A percentile compares a stretch with the other conserved stretches of the same genome.
These are phyloP conservation scores for Myotis pilosus DNA, from an alignment of 2,797 vertebrate genomes.

Conservation along the genomic window DNA sequence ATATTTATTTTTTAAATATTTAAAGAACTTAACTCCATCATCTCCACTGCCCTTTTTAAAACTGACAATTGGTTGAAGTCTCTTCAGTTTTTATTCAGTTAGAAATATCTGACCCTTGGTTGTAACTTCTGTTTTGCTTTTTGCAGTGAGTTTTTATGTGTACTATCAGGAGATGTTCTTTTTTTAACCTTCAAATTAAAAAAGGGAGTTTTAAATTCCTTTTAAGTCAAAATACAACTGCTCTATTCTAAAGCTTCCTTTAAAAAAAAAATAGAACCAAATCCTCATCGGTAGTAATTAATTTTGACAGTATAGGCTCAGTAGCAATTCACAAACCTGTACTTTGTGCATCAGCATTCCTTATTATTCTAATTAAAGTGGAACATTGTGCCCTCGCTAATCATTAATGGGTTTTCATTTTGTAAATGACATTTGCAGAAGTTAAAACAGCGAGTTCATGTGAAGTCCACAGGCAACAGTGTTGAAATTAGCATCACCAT, in stretches of 20 bases:
- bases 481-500: constrained; percentile 89
- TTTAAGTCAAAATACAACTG: constrained; percentile 76
- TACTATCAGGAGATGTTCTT: constrained; percentile 56
- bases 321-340: constrained; percentile 87
- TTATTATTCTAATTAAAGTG: constrained; percentile 90
- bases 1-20: constrained; percentile 54
- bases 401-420: constrained; percentile 90
- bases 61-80: constrained; percentile 5
- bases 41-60: neutral
- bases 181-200: constrained; percentile 72
- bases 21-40: neutral
- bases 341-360: constrained; percentile 87
- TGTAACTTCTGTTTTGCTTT: constrained; percentile 61
- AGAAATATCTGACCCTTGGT: constrained; percentile 52
- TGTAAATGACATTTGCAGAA: constrained; percentile 89
- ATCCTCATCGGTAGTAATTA: constrained; percentile 85
- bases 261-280: constrained; percentile 74
- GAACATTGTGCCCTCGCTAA: constrained; percentile 87
- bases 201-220: constrained; percentile 63
- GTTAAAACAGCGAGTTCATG: constrained; percentile 88
- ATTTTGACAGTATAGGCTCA: constrained; percentile 86
- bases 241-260: constrained; percentile 80
- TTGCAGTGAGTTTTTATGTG: constrained; percentile 38
- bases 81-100: neutral
- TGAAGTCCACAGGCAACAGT: constrained; percentile 88